Evolutionary conservation across 2,797 vertebrate genomes (phyloP), one percentile per base, ranked within the genome.

Genomic region (Lacerta bilineata): DNA sequence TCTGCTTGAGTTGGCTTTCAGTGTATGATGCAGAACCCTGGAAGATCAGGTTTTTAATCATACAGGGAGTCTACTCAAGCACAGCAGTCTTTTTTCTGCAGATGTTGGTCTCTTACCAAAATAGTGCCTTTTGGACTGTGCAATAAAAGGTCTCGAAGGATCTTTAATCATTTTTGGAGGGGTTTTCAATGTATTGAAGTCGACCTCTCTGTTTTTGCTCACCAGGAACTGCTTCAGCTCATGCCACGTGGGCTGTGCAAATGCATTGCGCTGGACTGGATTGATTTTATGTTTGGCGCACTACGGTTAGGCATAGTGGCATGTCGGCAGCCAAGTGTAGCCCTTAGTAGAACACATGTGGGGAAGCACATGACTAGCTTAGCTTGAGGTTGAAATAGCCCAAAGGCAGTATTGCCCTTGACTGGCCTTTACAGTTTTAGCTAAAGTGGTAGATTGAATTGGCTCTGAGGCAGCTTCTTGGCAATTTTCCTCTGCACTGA

Each of bases 131-230:
- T 93, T 10, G 36, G 83, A 93, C 89, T 88, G 84, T 90, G 36
- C 77, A 23, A 78, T 82, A 23, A 89, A 66, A 81, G 55, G 64
- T 41, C 8, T 71, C 81, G 89, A 90, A n/a, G 0, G 0, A 89
- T 93, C 88, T 91, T 68, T 91, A 93, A 94, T 88, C 80, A 91
- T 72, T 78, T 90, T 82, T 89, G 89, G 88, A 88, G 88, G 86
- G 88, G 33, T 90, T 93, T 93, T 91, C 89, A 88, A 90, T 88
- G 29, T 87, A 88, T 46, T 90, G 90, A 94, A 92, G 88, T 80
- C 88, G 39, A 87, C 25, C 59, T 92, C 91, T 75, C 89, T 43
- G 27, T 94, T 94, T 93, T 93, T 91, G 50, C 50, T 55, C 15
- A 55, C 64, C n/a, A 86, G 41, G 27, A 20, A 13, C 15, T 43